Percentiles rank a stretch among this genome's conserved stretches.
Conservation (phyloP, 1,140 invertebrate genomes). For the Holotrichia oblita region DNA sequence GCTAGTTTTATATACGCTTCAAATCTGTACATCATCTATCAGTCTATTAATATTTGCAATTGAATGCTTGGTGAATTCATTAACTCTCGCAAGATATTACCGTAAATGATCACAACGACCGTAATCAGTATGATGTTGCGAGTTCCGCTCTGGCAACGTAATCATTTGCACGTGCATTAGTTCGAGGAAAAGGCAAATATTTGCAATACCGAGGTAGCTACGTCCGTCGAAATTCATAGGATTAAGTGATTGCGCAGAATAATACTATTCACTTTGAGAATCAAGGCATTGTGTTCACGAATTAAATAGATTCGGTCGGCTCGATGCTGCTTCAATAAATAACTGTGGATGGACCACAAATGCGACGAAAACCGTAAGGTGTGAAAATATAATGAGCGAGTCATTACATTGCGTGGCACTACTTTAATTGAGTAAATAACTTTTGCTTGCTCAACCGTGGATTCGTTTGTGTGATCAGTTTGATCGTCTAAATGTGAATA, state of each 20-base stretch:
- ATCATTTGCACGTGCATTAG: conserved; percentile 13
- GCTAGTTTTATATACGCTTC: too few species aligned
- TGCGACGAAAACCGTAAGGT: background rate
- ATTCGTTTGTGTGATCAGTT: background rate
- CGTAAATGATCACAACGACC: background rate
- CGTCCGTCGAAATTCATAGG: background rate
- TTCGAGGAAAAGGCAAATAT: conserved; percentile 4
- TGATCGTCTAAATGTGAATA: too few species aligned
- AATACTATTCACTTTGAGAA: background rate
- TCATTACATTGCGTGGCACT: background rate
- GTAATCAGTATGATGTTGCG: background rate
- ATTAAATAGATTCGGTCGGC: background rate
- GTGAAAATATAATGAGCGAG: background rate
- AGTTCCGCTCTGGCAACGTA: background rate
- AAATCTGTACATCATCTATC: background rate
- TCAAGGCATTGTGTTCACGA: background rate
- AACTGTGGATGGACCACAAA: background rate
- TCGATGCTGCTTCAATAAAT: background rate
- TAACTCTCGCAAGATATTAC: background rate
- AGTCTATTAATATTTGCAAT: background rate
- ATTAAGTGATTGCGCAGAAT: conserved; percentile 20
- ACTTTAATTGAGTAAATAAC: background rate
- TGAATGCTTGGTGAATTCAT: background rate
- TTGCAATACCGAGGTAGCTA: background rate
- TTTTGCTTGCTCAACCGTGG: background rate